Evolutionary conservation across 2,888 invertebrate genomes (phyloP).

Genomic region (Eremobia ochroleuca): DNA sequence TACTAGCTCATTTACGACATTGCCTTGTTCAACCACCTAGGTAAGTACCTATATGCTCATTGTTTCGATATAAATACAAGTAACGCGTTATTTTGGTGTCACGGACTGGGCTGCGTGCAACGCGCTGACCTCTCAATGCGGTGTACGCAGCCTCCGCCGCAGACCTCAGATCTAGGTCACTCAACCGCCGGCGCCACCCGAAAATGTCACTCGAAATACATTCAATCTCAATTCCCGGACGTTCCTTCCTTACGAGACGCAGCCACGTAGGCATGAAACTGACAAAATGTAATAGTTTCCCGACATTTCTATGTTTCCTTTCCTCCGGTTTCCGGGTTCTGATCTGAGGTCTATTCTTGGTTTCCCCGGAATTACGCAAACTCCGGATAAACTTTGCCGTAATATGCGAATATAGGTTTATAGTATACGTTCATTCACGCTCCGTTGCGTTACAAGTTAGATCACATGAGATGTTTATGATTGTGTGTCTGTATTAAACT

Average conservation of each 20-base stretch:
- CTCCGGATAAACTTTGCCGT: conserved; percentile 32
- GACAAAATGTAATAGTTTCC: conserved; percentile 34
- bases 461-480: conserved; percentile 43
- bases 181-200: conserved; percentile 74
- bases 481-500: conserved; percentile 37
- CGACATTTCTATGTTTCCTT: conserved; percentile 45
- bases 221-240: conserved; percentile 47
- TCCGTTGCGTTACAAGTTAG: conserved; percentile 41
- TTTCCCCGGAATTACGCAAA: conserved; percentile 56
- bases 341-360: conserved; percentile 56
- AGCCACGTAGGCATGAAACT: conserved; percentile 37
- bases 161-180: conserved; percentile 83
- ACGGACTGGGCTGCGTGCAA: conserved; percentile 68
- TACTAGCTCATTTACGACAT: conserved; percentile 62
- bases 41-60: conserved; percentile 21
- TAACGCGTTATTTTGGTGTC: conserved; percentile 76
- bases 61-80: conserved; percentile 70
- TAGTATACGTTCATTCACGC: conserved; percentile 36
- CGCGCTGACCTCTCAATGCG: conserved; percentile 80
- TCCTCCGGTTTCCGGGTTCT: conserved; percentile 51
- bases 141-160: conserved; percentile 82
- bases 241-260: conserved; percentile 33
- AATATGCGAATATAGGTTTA: conserved; percentile 48
- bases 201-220: conserved; percentile 74
- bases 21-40: conserved; percentile 62